Conservation (phyloP, 1,140 invertebrate species). For the Saxidomus purpurata region DNA sequence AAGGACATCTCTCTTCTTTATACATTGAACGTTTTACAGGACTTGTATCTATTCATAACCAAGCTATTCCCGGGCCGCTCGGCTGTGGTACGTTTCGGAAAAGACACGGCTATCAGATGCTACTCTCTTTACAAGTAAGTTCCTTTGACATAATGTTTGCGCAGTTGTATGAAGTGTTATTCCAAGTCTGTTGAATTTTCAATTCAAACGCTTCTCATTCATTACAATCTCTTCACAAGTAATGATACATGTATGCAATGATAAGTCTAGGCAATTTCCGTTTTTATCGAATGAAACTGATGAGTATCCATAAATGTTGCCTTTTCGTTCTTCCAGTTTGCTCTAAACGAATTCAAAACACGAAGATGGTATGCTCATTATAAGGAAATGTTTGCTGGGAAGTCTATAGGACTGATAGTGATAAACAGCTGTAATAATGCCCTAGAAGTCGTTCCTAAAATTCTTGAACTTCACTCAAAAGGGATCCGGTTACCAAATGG, state of each 20-base stretch:
- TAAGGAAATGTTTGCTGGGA: not conserved
- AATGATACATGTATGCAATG: too few relatives aligned
- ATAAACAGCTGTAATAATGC: slow-evolving; percentile 65
- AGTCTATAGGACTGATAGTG: slow-evolving; percentile 41
- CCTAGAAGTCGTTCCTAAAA: slow-evolving; percentile 34
- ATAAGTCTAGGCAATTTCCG: too few relatives aligned
- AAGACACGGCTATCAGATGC: slow-evolving; percentile 39
- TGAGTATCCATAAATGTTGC: too few relatives aligned
- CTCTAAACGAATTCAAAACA: not conserved
- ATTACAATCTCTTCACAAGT: too few relatives aligned
- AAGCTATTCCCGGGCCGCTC: slow-evolving; percentile 22
- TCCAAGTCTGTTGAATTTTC: too few relatives aligned
- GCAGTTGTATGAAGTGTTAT: too few relatives aligned
- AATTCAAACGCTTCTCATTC: too few relatives aligned
- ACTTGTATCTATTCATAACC: slow-evolving; percentile 17
- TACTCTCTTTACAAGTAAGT: slow-evolving; percentile 4
- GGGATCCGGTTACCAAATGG: slow-evolving; percentile 33
- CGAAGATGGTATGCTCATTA: not conserved
- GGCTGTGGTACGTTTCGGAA: slow-evolving; percentile 23
- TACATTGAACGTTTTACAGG: too few relatives aligned
- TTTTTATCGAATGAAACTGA: too few relatives aligned
- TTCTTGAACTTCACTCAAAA: slow-evolving; percentile 47
- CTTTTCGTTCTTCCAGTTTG: slow-evolving; percentile 21
- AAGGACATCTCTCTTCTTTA: too few relatives aligned
- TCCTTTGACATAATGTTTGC: too few relatives aligned